Percentiles rank a stretch among this genome's conserved stretches.
phyloP scores from a whole-genome alignment of 1,140 invertebrate genomes.

The Muscidifurax raptorellus region DNA sequence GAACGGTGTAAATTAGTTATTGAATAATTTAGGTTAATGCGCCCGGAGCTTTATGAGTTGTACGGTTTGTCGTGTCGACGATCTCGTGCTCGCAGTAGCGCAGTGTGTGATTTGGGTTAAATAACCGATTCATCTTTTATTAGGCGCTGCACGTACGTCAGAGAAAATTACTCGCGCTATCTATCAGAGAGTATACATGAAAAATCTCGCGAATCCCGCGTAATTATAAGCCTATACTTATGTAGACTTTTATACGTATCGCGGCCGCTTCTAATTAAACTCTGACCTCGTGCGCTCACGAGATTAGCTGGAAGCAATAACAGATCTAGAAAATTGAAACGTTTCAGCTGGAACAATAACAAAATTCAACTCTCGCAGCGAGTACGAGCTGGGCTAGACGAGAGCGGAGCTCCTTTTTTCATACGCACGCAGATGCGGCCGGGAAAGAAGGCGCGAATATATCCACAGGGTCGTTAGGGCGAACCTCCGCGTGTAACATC shows the following conservation, averaged over 20 bases:
- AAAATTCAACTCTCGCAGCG: background rate
- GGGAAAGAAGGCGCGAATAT: conserved; percentile 32
- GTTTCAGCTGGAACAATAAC: background rate
- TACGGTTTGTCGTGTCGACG: background rate
- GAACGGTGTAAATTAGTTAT: conserved; percentile 14
- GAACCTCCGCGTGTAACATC: background rate
- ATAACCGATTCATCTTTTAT: background rate
- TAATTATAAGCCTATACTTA: background rate
- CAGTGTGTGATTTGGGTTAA: background rate
- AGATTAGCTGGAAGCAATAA: background rate
- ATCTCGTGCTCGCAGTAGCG: background rate
- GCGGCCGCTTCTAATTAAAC: background rate
- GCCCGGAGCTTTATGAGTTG: background rate
- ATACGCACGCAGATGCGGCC: conserved; percentile 25
- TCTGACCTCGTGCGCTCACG: background rate
- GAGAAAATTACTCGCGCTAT: background rate
- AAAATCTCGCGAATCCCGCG: background rate
- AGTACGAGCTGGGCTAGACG: too few species aligned
- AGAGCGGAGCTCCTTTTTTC: conserved; percentile 29
- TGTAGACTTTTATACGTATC: background rate
- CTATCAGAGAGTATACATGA: background rate
- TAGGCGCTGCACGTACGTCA: background rate
- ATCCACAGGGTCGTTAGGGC: background rate
- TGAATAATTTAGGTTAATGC: conserved; percentile 22
- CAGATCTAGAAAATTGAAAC: background rate